phyloP scores from a whole-genome alignment of 2,888 invertebrate genomes.

The Lasioglossum oenotherae region DNA sequence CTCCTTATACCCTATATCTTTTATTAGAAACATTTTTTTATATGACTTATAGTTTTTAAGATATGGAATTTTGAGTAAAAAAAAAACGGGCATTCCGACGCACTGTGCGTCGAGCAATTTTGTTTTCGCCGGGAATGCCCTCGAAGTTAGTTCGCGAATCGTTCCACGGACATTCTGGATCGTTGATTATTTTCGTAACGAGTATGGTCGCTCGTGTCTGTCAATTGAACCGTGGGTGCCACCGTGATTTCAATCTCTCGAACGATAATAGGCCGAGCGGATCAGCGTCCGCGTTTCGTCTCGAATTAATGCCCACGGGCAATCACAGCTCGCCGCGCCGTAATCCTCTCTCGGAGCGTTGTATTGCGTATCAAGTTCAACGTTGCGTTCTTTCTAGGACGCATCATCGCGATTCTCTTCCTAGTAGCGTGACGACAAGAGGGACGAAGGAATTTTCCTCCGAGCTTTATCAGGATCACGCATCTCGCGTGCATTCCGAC shows the following conservation, averaged over 20 bases:
- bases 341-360: background rate
- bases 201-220: background rate
- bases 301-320: background rate
- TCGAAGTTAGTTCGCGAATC: background rate
- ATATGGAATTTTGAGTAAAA: no score
- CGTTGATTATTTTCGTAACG: background rate
- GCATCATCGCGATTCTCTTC: slow-evolving; percentile 37
- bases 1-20: no score
- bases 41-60: no score
- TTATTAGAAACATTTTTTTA: no score
- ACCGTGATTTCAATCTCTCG: background rate
- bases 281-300: slow-evolving; percentile 1
- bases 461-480: slow-evolving; percentile 43
- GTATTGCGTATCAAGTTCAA: slow-evolving; percentile 17
- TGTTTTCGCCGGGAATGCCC: background rate
- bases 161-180: background rate
- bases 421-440: slow-evolving; percentile 40
- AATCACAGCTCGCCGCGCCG: background rate
- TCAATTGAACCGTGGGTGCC: background rate
- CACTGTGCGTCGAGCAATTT: no score
- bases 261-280: background rate
- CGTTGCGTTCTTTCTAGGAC: slow-evolving; percentile 28
- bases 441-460: slow-evolving; percentile 43
- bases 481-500: slow-evolving; percentile 55
- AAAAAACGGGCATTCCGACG: no score